Base-by-base conservation (phyloP, 2,888 invertebrate species). In the Caenorhabditis plicata region DNA sequence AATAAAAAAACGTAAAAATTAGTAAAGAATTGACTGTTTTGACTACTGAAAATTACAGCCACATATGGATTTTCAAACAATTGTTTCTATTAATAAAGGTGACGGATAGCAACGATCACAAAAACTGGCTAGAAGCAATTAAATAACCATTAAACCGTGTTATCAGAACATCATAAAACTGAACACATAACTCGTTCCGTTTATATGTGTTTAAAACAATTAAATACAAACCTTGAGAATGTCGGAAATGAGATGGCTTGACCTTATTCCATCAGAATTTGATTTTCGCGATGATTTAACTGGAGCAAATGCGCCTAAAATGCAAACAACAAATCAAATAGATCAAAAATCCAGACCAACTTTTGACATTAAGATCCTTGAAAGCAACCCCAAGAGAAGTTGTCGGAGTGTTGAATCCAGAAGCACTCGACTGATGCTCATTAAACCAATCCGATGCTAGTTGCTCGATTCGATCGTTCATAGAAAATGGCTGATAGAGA, bases 391-490 rank as follows among this genome's bases (percentile, higher is more conserved):
- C 72, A 1, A 72, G 52, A 0, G 68, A 66, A 4, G 72, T 70
- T 0, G 70, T 68, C 15, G 72, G 72, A 20, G 72, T 72, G 47
- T 68, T 68, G 55, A 69, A 69, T 8, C 71, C 71, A 33, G 66
- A 63, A 17, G 35, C 32, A 57, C 67, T 64, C 47, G 26, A 61
- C 33, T 26, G 33, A 19, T 8, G 19, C 8, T 22, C 20, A 40
- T 9, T 27, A 35, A 32, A 25, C 25, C 17, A 17, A 17, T 38
- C 38, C 33, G 22, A n/a, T 4, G 5, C 5, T 1, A 38, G 52
- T 42, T 64, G 48, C 31, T 68, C 68, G 8, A 68, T 17, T 26
- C 65, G 35, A 2, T 58, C 53, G 7, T 56, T 36, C 48, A 61
- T 54, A 5, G 49, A 50, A 1, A 38, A 41, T 5, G 60, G 50